Percentiles rank a stretch among this genome's conserved stretches.
Conservation (phyloP, 2,888 invertebrate genomes). For the Drosophila heteroneura region DNA sequence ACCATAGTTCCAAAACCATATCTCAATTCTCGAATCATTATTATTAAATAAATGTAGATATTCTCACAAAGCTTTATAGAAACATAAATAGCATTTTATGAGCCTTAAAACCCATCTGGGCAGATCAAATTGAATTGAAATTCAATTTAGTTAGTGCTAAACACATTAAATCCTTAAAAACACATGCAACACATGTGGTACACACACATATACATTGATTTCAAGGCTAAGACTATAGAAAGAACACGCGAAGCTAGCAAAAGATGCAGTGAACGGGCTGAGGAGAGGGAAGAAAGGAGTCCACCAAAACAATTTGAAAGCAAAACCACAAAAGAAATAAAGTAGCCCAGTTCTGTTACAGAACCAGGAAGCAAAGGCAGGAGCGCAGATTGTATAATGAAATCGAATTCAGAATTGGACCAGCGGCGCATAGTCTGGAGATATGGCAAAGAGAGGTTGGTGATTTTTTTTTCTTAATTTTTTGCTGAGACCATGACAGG, state of each 20-base stretch:
- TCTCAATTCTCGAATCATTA: neutral
- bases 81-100: slow-evolving; percentile 1
- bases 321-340: slow-evolving; percentile 60
- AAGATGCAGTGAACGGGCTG: slow-evolving; percentile 14
- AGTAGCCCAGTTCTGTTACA: slow-evolving; percentile 51
- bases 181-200: slow-evolving; percentile 61
- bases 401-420: slow-evolving; percentile 62
- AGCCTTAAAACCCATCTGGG: neutral
- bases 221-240: slow-evolving; percentile 30
- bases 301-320: slow-evolving; percentile 70
- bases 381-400: slow-evolving; percentile 70
- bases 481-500: slow-evolving; percentile 13
- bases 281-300: slow-evolving; percentile 3
- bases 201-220: slow-evolving; percentile 10
- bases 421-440: slow-evolving; percentile 38
- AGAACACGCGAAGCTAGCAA: slow-evolving; percentile 24
- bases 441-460: slow-evolving; percentile 14
- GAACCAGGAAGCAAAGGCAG: slow-evolving; percentile 50
- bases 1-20: too few relatives aligned
- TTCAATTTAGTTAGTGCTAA: slow-evolving; percentile 48
- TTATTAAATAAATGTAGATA: neutral
- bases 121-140: slow-evolving; percentile 37
- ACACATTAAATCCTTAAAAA: slow-evolving; percentile 38
- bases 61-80: neutral
- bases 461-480: neutral